These are phyloP conservation scores for Hemaris fuciformis DNA, from an alignment of 2,888 invertebrate species.

Conservation along the genomic window DNA sequence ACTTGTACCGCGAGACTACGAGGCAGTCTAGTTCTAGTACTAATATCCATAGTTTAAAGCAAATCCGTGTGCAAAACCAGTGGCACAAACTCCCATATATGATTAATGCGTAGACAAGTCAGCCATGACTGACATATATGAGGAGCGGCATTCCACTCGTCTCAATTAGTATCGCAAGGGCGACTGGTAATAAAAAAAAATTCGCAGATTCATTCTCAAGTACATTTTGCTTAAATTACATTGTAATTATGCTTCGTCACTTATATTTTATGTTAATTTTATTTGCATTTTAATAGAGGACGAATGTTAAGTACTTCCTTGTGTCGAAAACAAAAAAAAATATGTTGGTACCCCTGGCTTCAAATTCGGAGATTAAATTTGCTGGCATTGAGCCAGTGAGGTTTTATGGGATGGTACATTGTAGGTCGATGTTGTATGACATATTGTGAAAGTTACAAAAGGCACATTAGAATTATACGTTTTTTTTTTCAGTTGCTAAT, in stretches of 20 bases:
- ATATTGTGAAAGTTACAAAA: not conserved
- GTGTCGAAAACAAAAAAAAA: not conserved
- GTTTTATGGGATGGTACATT: not conserved
- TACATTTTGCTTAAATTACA: not conserved
- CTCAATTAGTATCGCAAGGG: not conserved
- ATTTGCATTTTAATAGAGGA: conserved; percentile 1
- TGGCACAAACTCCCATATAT: not conserved
- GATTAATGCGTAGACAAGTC: not conserved
- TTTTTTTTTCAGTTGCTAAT: too few relatives aligned
- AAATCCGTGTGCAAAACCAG: not conserved
- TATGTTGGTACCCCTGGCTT: conserved; percentile 1
- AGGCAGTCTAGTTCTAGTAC: too few relatives aligned
- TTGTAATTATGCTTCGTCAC: not conserved
- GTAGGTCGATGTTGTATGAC: not conserved
- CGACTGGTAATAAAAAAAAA: not conserved
- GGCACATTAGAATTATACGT: not conserved
- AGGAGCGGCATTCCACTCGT: not conserved
- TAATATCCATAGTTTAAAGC: not conserved
- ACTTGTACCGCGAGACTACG: too few relatives aligned
- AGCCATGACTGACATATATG: conserved; percentile 9
- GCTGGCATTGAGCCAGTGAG: not conserved
- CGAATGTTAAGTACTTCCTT: conserved; percentile 4
- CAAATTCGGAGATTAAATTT: not conserved
- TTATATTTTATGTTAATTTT: not conserved
- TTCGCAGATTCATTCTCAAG: not conserved